A percentile compares a stretch with the other conserved stretches of the same genome.
phyloP scores from a whole-genome alignment of 2,797 vertebrate genomes.

The Onychomys arenicola region DNA sequence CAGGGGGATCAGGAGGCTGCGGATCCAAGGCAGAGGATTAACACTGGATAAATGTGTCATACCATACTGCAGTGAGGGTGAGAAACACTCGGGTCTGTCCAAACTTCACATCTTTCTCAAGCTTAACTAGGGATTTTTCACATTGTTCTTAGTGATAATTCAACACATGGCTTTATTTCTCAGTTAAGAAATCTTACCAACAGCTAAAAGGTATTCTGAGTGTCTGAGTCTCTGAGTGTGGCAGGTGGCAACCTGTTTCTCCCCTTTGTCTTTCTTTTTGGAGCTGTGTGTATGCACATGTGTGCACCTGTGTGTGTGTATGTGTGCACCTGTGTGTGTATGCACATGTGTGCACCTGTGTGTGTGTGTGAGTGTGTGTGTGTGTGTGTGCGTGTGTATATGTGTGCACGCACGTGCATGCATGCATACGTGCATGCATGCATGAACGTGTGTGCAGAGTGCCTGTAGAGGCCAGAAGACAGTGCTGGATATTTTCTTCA shows the following conservation, averaged over 20 bases:
- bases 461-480: not conserved
- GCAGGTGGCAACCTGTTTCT: not conserved
- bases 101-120: not conserved
- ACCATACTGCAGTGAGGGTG: not conserved
- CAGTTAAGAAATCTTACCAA: not conserved
- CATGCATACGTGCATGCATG: rapidly evolving
- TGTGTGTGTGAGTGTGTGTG: not conserved
- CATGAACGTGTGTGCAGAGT: no score
- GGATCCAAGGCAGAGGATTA: not conserved
- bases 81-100: not conserved
- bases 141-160: not conserved
- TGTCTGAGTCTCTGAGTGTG: not conserved
- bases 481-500: not conserved
- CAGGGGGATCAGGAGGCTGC: not conserved
- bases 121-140: not conserved
- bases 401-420: not conserved
- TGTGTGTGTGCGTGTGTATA: no score
- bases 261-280: not conserved
- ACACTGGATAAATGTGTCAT: not conserved
- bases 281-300: not conserved
- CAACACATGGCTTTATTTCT: not conserved
- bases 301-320: not conserved
- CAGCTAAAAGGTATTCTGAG: not conserved
- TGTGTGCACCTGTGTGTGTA: no score
- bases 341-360: not conserved